Evolutionary conservation across 2,888 invertebrate genomes (phyloP).

Genomic region (Cheilosia variabilis): DNA sequence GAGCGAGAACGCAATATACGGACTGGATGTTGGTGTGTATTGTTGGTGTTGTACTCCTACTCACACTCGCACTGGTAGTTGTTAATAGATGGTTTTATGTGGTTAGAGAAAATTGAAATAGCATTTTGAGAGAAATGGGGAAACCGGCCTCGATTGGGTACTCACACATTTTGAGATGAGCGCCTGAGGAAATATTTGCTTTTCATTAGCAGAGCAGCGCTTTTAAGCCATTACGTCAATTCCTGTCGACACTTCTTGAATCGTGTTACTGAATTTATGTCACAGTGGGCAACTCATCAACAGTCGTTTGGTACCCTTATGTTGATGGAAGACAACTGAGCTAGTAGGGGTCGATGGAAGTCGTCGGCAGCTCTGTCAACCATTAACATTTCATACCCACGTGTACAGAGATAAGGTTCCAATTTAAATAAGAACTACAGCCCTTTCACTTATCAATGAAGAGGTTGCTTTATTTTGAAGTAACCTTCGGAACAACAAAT

Average conservation of each 20-base stretch:
- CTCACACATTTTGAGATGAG: not conserved
- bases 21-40: not conserved
- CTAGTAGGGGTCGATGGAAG: no score
- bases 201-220: not conserved
- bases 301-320: no score
- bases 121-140: not conserved
- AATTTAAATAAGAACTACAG: no score
- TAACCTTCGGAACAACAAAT: no score
- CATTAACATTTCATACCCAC: no score
- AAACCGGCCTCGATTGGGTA: not conserved
- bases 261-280: not conserved
- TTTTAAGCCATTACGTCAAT: not conserved
- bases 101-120: slow-evolving; percentile 20
- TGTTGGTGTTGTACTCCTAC: not conserved
- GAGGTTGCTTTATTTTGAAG: no score
- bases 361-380: no score
- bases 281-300: no score
- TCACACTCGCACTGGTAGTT: not conserved
- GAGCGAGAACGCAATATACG: not conserved
- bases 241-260: not conserved
- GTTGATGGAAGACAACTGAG: no score
- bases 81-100: slow-evolving; percentile 28
- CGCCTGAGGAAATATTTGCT: not conserved
- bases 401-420: no score
- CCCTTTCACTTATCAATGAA: no score